A percentile compares a stretch with the other conserved stretches of the same genome.
Conservation (phyloP, 2,113 vertebrate species). For the Pterocles burchelli region DNA sequence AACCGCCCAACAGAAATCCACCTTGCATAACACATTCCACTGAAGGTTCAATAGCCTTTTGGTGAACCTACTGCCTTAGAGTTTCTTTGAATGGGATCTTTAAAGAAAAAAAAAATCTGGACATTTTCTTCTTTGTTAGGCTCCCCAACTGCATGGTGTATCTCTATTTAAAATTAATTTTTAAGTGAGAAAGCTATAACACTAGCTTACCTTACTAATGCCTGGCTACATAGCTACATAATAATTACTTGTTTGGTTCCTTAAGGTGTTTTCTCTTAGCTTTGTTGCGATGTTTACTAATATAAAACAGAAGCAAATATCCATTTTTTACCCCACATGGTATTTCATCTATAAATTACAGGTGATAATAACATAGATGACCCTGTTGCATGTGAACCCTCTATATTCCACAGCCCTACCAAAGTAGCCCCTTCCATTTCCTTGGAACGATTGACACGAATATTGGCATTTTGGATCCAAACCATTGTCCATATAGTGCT, state of each 20-base stretch:
- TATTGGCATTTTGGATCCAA: neutral
- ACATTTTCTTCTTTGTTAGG: slow-evolving; percentile 28
- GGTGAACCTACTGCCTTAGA: slow-evolving; percentile 54
- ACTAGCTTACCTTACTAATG: neutral
- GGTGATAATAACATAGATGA: neutral
- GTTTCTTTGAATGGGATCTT: slow-evolving; percentile 52
- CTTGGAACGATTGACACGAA: neutral
- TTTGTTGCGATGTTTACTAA: neutral
- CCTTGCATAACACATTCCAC: slow-evolving; percentile 4
- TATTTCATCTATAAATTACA: neutral
- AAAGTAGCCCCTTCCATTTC: neutral
- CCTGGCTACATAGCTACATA: neutral
- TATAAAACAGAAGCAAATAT: neutral
- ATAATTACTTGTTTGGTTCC: neutral
- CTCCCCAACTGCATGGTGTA: neutral
- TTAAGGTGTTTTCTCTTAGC: neutral
- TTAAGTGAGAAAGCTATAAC: neutral
- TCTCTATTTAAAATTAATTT: neutral
- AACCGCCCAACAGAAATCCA: slow-evolving; percentile 45
- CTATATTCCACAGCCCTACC: neutral
- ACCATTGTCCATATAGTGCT: neutral
- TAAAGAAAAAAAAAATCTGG: slow-evolving; percentile 65
- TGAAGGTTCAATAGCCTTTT: slow-evolving; percentile 47
- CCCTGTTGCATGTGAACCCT: neutral
- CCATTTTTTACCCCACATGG: neutral